phyloP scores from a whole-genome alignment of 1,140 invertebrate genomes.

The Brachionus sp. region DNA sequence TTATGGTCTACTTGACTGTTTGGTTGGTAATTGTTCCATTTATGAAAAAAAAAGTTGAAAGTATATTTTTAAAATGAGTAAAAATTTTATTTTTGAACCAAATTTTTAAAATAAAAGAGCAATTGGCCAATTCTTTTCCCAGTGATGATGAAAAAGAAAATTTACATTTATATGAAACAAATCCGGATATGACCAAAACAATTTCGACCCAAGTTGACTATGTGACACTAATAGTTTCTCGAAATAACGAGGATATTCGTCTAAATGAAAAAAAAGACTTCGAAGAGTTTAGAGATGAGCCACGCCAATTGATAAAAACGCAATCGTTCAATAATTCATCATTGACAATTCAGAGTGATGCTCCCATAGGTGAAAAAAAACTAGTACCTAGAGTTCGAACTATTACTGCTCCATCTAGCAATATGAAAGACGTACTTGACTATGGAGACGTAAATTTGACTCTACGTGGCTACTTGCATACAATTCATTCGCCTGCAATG shows the following conservation, averaged over 20 bases:
- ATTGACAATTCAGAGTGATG: constrained; percentile 4
- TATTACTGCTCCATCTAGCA: constrained; percentile 1
- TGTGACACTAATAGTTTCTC: constrained; percentile 4
- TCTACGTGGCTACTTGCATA: constrained; percentile 19
- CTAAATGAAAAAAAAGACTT: constrained; percentile 10
- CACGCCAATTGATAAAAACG: neutral
- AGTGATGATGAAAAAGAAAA: constrained; percentile 19
- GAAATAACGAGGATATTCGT: constrained; percentile 8
- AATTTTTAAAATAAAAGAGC: constrained; percentile 5
- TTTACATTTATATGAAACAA: neutral
- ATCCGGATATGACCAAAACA: neutral
- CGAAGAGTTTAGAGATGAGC: neutral
- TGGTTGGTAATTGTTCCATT: constrained; percentile 39
- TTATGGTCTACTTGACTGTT: constrained; percentile 67
- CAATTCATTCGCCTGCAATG: constrained; percentile 25
- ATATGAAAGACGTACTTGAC: neutral
- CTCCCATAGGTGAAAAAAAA: constrained; percentile 1
- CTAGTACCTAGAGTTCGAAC: neutral
- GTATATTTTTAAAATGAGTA: neutral
- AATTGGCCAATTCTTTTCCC: constrained; percentile 9
- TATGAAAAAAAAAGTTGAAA: constrained; percentile 63
- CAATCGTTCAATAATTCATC: neutral
- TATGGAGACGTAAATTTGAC: constrained; percentile 37
- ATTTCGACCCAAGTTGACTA: constrained; percentile 44
- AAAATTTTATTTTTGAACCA: neutral